phyloP scores from a whole-genome alignment of 2,888 invertebrate species.

The Agonopterix subpropinquella region DNA sequence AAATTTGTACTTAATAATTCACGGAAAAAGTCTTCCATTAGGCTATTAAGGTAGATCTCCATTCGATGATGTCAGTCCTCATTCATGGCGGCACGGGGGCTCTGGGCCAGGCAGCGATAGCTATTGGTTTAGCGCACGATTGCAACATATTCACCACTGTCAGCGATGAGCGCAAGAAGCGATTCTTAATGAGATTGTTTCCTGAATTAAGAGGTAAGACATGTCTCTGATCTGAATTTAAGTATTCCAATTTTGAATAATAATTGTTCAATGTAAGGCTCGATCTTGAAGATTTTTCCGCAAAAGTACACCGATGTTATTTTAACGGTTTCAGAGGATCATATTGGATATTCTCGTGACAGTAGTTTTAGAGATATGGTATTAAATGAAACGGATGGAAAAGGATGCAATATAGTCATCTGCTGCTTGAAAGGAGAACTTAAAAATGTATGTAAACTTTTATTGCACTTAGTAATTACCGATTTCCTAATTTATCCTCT shows the following conservation, averaged over 20 bases:
- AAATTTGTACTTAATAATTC: too few relatives aligned
- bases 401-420: conserved; percentile 38
- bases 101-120: conserved; percentile 46
- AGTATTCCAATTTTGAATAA: too few relatives aligned
- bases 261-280: too few relatives aligned
- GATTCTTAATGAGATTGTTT: conserved; percentile 40
- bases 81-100: conserved; percentile 51
- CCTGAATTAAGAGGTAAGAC: conserved; percentile 37
- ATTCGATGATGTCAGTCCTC: conserved; percentile 18
- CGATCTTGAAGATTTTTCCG: too few relatives aligned
- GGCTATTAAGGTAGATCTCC: too few relatives aligned
- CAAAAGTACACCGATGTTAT: too few relatives aligned
- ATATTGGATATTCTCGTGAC: conserved; percentile 47
- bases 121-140: conserved; percentile 33
- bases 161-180: conserved; percentile 41
- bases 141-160: conserved; percentile 49
- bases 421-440: conserved; percentile 30
- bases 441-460: conserved; percentile 46
- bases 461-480: too few relatives aligned
- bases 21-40: too few relatives aligned
- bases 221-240: too few relatives aligned
- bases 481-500: too few relatives aligned
- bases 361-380: conserved; percentile 39
- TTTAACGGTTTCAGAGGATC: conserved; percentile 24
- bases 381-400: conserved; percentile 25